Evolutionary conservation across 2,113 vertebrate genomes (phyloP).

Genomic region (Pterocles gutturalis): DNA sequence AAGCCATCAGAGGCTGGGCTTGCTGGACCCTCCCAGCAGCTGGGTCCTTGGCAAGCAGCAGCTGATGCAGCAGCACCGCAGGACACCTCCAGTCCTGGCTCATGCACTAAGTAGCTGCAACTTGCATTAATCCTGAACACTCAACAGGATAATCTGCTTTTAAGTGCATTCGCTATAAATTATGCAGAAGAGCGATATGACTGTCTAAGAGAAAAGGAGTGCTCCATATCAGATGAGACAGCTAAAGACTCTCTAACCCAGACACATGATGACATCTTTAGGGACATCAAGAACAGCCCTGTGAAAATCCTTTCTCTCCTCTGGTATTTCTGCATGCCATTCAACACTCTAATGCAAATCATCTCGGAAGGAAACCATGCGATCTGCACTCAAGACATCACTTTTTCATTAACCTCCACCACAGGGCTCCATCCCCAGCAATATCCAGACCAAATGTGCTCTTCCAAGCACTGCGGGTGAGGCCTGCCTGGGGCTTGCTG

Average conservation of each 20-base stretch:
- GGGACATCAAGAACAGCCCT: neutral
- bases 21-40: neutral
- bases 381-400: neutral
- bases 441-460: neutral
- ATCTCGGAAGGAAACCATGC: neutral
- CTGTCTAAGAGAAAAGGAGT: neutral
- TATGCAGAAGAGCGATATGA: neutral
- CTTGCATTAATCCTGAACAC: neutral
- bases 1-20: neutral
- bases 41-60: neutral
- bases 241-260: neutral
- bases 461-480: neutral
- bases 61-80: neutral
- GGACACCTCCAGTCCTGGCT: neutral
- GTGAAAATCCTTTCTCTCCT: neutral
- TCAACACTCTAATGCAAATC: neutral
- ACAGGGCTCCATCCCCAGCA: neutral
- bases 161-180: neutral
- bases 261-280: neutral
- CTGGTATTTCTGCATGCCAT: neutral
- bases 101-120: neutral
- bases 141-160: neutral
- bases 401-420: constrained; percentile 40
- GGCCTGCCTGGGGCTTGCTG: neutral
- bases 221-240: neutral